Evolutionary conservation across 2,888 invertebrate genomes (phyloP), one percentile per base, ranked within the genome.

Genomic region (Aleiodes leptofemur): DNA sequence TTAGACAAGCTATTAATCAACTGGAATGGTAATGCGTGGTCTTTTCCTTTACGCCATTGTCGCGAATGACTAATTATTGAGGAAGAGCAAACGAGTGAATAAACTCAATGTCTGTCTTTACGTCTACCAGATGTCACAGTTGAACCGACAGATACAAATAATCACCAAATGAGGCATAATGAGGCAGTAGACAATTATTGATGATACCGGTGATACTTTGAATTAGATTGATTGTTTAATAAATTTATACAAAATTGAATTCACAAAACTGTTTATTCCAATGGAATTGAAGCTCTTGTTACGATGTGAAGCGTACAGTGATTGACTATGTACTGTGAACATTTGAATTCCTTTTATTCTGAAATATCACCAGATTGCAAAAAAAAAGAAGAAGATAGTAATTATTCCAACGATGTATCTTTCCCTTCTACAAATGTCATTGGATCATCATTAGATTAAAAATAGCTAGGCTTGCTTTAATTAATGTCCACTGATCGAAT

Each of bases 1-100:
- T 64, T 82, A 81, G 81, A 79, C 76, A 76, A 76, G 79, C 83
- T 84, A 86, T 86, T 84, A 84, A 86, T 86, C 86, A 86, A 83
- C 79, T 77, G 64, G 76, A 16, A 69, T 76, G 70, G 69, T 55
- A 68, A 71, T 43, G 59, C 57, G 5, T 34, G 14, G 53, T 34
- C 69, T 53, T 14, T 14, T 68, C 80, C 50, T 77, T 78, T 80
- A 79, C 78, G 79, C 81, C 80, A 83, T 84, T 85, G 85, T 82
- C 82, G 80, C 81, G 80, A 81, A 82, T 85, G 83, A 85, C 84
- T 85, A 84, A 85, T 85, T 84, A 82, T 82, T 4, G 50, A 68
- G 38, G 68, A 68, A 73, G 73, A 68, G 75, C 71, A 53, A 70
- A 73, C 68, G 11, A 59, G 66, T 68, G 73, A 77, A 72, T 55